These are phyloP conservation scores for Dermochelys coriacea DNA, from an alignment of 2,797 vertebrate genomes.

Conservation along the genomic window DNA sequence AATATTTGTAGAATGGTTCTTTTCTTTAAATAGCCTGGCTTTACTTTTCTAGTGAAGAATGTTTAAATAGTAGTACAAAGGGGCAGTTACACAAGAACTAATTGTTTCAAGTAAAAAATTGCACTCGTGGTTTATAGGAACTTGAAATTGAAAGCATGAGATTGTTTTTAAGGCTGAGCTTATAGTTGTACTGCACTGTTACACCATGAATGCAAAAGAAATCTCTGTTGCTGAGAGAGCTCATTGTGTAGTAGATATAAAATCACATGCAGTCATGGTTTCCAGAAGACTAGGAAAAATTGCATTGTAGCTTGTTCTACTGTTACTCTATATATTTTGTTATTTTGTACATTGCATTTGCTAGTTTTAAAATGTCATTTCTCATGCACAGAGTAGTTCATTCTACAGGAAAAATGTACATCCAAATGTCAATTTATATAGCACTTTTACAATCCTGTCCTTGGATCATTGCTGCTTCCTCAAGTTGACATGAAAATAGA, in stretches of 20 bases:
- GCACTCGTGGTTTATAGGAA: background rate
- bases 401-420: background rate
- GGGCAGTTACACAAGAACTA: background rate
- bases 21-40: conserved; percentile 20
- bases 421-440: conserved; percentile 10
- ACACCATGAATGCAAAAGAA: background rate
- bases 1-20: background rate
- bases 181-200: conserved; percentile 10
- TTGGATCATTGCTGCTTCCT: background rate
- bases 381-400: background rate
- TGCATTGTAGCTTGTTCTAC: conserved; percentile 59
- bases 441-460: conserved; percentile 26
- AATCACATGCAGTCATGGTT: background rate
- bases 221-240: background rate
- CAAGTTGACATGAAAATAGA: conserved; percentile 52
- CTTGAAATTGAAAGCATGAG: conserved; percentile 10
- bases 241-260: background rate
- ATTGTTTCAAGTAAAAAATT: conserved; percentile 16
- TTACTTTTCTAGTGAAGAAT: conserved; percentile 17
- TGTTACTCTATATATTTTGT: conserved; percentile 39
- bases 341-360: conserved; percentile 54
- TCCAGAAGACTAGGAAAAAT: conserved; percentile 37
- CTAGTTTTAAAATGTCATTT: conserved; percentile 7
- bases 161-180: conserved; percentile 13
- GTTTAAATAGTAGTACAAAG: conserved; percentile 11